Base-by-base conservation (phyloP, 1,140 invertebrate genomes). In the Hirudo medicinalis region DNA sequence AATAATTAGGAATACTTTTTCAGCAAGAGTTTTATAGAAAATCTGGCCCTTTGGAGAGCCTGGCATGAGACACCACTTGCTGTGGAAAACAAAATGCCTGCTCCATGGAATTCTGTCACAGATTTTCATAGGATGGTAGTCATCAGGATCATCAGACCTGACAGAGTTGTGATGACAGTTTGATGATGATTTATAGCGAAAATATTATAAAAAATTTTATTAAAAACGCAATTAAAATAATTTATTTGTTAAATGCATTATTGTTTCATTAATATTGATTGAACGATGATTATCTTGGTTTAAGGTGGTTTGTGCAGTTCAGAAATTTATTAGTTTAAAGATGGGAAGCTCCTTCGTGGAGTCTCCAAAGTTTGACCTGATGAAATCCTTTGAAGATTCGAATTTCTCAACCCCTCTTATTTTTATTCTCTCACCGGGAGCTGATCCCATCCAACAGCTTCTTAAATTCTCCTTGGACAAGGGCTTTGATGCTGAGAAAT, bases 331-430 rank as follows among this genome's bases (percentile, higher is more conserved):
- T 9, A 76, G 74, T 67, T 77, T 78, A 70, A 83, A 82, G 72
- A 76, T 83, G n/a, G 81, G 82, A 54, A 78, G 79, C 71, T 82
- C 81, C 72, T 83, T 82, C 77, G 78, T 82, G 19, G 78, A 82
- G 71, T 81, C 81, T 20, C 81, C 82, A 69, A 80, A 81, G n/a
- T 83, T 83, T 78, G 81, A 83, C 74, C 76, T 83, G 68, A 76
- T 78, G 17, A 81, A 80, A 74, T 80, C 78, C 72, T 82, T 78
- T 74, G 70, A 67, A 36, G 81, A 82, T 74, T 83, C 82, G 2
- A 80, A 79, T 70, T 76, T 74, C 68, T 79, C 76, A 73, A 76
- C 80, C 5, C 82, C 82, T 17, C 75, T 83, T 40, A 81, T 83
- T 73, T 83, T 83, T 72, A 77, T 83, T 27, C 75, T 83, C 36